Evolutionary conservation across 2,888 invertebrate species (phyloP), one percentile per base, ranked within the genome.

Genomic region (Amiota communis): DNA sequence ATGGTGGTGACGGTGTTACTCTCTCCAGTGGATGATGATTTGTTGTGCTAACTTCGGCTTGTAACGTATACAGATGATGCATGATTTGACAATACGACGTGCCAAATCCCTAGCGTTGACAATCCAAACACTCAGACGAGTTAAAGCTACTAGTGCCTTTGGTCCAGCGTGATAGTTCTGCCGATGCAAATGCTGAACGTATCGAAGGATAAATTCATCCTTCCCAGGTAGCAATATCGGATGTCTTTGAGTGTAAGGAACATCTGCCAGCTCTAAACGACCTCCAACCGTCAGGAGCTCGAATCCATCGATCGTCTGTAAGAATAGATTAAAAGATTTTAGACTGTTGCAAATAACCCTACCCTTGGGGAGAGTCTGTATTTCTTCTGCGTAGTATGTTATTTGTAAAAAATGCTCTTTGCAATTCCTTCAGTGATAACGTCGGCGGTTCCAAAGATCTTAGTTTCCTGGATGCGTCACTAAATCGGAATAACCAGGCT

Each of bases 191-290:
- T 23, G 23, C 3, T 23, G 23, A 23, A 23, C 23, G 23, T 23
- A 23, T 23, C 23, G 23, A 23, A 23, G 3, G 3, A 23, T 4
- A 11, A n/a, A 51, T 51, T 51, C 51, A 51, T 51, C n/a, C 11
- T 51, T 51, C 4, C 51, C 51, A 51, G 11, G n/a, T 23, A 51
- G 11, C 11, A 51, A 51, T 13, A 51, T 51, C 4, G 51, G n/a
- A n/a, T 51, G 51, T 51, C 51, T n/a, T 51, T 51, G 51, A 13
- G n/a, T 51, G 51, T 51, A 51, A 2, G 51, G n/a, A 51, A 51
- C 51, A 51, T 51, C 51, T 51, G 51, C n/a, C 51, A 51, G 51
- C n/a, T 51, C 51, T n/a, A 51, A 51, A 51, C n/a, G 51, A 51
- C 51, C 51, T 51, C 51, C n/a, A 51, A n/a, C n/a, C 51, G 51